These are phyloP conservation scores for Anoplopoma fimbria DNA, from an alignment of 2,113 vertebrate species.

Conservation along the genomic window DNA sequence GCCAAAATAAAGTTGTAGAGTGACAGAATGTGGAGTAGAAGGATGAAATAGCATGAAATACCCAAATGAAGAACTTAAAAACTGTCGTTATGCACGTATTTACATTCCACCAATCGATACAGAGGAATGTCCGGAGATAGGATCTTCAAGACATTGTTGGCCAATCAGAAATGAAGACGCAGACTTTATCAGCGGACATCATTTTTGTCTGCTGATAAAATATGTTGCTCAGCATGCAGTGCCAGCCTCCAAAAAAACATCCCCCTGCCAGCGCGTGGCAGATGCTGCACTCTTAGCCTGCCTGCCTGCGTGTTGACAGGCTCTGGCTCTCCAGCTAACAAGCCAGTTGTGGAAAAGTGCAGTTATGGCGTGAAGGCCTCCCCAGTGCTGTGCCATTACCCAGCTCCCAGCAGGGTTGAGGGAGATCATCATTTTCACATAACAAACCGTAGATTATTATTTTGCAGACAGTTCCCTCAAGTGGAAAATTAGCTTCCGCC, in stretches of 20 bases:
- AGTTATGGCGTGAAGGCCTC: conserved; percentile 72
- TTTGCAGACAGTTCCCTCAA: conserved; percentile 80
- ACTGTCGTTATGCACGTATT: not conserved
- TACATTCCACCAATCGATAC: not conserved
- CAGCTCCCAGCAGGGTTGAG: conserved; percentile 68
- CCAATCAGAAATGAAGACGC: conserved; percentile 9
- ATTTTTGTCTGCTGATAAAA: conserved; percentile 7
- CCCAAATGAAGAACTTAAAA: not conserved
- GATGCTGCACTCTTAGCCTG: conserved; percentile 52
- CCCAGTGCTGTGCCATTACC: conserved; percentile 76
- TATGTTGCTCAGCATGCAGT: conserved; percentile 36
- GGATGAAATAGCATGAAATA: not conserved
- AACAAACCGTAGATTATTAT: conserved; percentile 84
- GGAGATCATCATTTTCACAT: conserved; percentile 80
- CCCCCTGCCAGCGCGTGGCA: conserved; percentile 54
- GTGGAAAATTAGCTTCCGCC: conserved; percentile 81
- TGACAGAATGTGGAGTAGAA: not conserved
- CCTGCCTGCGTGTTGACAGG: conserved; percentile 62
- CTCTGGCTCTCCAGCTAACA: conserved; percentile 71
- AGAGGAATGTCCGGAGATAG: not conserved
- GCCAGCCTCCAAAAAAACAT: conserved; percentile 15
- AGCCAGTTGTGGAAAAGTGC: conserved; percentile 68
- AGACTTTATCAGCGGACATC: not conserved
- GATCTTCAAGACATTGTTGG: not conserved
- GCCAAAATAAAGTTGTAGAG: not conserved